phyloP scores from a whole-genome alignment of 2,113 vertebrate species.

The Coreoperca whiteheadi region DNA sequence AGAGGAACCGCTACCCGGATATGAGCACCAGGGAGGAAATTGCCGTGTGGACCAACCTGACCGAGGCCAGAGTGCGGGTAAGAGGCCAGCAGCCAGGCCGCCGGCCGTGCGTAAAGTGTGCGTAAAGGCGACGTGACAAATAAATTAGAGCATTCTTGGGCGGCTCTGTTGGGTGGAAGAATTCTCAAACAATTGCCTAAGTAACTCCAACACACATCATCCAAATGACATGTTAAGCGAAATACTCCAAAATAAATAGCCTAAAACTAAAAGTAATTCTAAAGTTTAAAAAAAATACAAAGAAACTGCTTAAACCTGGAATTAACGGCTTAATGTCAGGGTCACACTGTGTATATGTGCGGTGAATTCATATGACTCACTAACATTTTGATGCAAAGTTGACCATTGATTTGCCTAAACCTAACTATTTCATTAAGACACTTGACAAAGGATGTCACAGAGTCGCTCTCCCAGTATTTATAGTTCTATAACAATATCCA shows the following conservation, averaged over 20 bases:
- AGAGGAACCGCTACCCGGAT: constrained; percentile 97
- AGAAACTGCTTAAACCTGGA: background rate
- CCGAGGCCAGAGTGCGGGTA: constrained; percentile 97
- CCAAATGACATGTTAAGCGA: background rate
- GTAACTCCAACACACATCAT: background rate
- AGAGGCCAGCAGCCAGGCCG: constrained; percentile 62
- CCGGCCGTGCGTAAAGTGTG: constrained; percentile 36
- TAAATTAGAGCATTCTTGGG: background rate
- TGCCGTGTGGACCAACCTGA: constrained; percentile 99
- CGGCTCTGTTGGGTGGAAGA: background rate
- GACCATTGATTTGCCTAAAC: background rate
- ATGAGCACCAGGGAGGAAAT: constrained; percentile 99
- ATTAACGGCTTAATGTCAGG: background rate
- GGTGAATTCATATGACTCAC: background rate
- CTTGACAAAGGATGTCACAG: background rate
- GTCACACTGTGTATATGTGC: background rate
- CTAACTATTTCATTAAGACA: background rate
- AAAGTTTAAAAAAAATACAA: background rate
- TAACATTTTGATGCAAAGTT: background rate
- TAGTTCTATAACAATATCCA: background rate
- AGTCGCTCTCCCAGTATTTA: background rate
- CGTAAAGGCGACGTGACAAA: constrained; percentile 4
- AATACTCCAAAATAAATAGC: background rate
- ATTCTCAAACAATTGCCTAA: background rate
- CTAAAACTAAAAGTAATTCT: background rate